A percentile compares a stretch with the other conserved stretches of the same genome.
Conservation (phyloP, 2,113 vertebrate genomes). For the Myiagra hebetior region DNA sequence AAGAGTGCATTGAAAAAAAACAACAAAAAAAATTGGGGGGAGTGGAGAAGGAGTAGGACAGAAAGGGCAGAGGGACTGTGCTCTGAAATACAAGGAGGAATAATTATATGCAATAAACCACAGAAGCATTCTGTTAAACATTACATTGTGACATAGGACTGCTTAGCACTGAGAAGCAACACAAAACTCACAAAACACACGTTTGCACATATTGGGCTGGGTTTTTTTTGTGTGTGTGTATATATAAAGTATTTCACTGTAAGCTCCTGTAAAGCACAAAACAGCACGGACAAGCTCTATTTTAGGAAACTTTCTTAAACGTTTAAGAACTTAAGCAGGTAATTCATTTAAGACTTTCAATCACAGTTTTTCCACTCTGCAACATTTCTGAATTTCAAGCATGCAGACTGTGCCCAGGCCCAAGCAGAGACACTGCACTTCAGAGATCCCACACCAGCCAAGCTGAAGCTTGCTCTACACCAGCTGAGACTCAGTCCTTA, state of each 20-base stretch:
- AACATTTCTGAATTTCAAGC: neutral
- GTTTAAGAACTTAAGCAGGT: neutral
- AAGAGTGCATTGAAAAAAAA: neutral
- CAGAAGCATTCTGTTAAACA: slow-evolving; percentile 31
- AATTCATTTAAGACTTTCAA: slow-evolving; percentile 19
- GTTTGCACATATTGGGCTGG: neutral
- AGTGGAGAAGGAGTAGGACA: fast-evolving
- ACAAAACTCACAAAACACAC: neutral
- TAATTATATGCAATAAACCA: neutral
- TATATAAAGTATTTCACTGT: neutral
- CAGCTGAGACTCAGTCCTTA: neutral
- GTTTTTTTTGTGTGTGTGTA: neutral
- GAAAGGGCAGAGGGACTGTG: neutral
- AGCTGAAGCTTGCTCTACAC: neutral
- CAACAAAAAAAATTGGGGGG: fast-evolving
- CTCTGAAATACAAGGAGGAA: neutral
- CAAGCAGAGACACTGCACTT: fast-evolving
- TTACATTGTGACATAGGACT: neutral
- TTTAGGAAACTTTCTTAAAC: slow-evolving; percentile 19
- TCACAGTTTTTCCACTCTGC: neutral
- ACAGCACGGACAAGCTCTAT: neutral
- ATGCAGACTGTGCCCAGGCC: neutral
- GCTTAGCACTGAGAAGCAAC: neutral
- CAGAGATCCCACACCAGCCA: neutral
- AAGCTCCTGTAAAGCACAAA: neutral